Evolutionary conservation across 2,113 vertebrate genomes (phyloP), one percentile per base, ranked within the genome.

Genomic region (Nycticorax nycticorax): DNA sequence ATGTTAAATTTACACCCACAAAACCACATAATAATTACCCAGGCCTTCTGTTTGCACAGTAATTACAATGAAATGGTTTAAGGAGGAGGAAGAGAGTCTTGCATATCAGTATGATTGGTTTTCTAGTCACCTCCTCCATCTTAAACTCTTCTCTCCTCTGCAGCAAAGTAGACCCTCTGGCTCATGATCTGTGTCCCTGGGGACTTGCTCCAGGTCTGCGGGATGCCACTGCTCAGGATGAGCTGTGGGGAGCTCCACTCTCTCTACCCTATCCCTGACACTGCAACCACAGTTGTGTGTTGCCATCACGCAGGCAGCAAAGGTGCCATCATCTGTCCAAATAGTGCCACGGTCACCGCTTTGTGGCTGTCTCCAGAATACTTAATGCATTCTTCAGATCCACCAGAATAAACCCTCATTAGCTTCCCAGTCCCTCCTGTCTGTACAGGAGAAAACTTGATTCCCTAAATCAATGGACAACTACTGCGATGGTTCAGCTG

Each of bases 1-100:
- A 43, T 4, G 2, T 71, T 88, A 74, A 83, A 95, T 83, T 80
- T 83, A 95, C 89, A 95, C 85, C 75, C 92, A 92, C 75, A 69
- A 76, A 85, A 47, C 23, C 92, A 92, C 4, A 4, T 32, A 73
- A 45, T 88, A 77, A 90, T 92, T 55, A 90, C 55, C 59, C 57
- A 85, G n/a, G 41, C 92, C 92, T 91, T 77, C 86, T 93, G 78
- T 71, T 81, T 88, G 55, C 88, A 43, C 6, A 3, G 71, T 23
- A 95, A 93, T 93, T 90, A 77, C 87, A 92, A 37, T 2, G 10
- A 37, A 72, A 83, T 0, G 5, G 32, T 71, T 93, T 83, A 48
- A 88, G 62, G 82, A 83, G 52, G 59, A 88, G 69, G 35, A 91
- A 39, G 21, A 47, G 37, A 45, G 7, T 9, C 33, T 76, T 45